Evolutionary conservation across 2,888 invertebrate genomes (phyloP).

Genomic region (Dioctria rufipes): DNA sequence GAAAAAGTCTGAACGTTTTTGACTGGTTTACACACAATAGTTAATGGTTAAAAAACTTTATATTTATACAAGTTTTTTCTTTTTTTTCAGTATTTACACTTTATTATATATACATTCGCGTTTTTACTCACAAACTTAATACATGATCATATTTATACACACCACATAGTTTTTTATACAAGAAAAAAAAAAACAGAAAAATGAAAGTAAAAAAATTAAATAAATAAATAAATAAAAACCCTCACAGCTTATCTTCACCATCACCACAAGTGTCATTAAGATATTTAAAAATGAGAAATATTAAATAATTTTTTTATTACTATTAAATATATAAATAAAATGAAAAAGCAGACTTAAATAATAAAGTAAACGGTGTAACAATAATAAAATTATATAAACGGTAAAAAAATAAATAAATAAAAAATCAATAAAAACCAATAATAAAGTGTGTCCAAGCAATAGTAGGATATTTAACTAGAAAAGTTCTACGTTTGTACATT

Average conservation of each 20-base stretch:
- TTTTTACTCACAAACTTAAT: not conserved
- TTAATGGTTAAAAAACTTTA: conserved; percentile 25
- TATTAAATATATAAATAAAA: conserved; percentile 45
- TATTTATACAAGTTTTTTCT: conserved; percentile 53
- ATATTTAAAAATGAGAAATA: conserved; percentile 53
- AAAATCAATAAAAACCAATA: too few species aligned
- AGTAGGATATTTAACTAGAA: too few species aligned
- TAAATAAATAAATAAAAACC: not conserved
- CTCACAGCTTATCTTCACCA: conserved; percentile 61
- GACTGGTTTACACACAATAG: conserved; percentile 57
- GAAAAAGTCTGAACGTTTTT: conserved; percentile 58
- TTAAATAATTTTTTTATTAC: conserved; percentile 28
- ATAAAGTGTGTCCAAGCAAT: too few species aligned
- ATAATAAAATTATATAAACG: not conserved
- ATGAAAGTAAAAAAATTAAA: too few species aligned
- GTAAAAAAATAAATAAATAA: not conserved
- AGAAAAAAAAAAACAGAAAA: too few species aligned
- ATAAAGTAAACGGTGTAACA: conserved; percentile 12
- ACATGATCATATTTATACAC: not conserved
- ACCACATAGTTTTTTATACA: not conserved
- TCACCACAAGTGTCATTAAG: conserved; percentile 65
- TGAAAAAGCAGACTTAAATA: conserved; percentile 32
- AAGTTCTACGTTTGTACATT: too few species aligned
- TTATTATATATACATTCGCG: conserved; percentile 25
- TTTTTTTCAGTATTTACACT: conserved; percentile 27